Evolutionary conservation across 1,140 invertebrate genomes (phyloP).

Genomic region (Vanessa atalanta): DNA sequence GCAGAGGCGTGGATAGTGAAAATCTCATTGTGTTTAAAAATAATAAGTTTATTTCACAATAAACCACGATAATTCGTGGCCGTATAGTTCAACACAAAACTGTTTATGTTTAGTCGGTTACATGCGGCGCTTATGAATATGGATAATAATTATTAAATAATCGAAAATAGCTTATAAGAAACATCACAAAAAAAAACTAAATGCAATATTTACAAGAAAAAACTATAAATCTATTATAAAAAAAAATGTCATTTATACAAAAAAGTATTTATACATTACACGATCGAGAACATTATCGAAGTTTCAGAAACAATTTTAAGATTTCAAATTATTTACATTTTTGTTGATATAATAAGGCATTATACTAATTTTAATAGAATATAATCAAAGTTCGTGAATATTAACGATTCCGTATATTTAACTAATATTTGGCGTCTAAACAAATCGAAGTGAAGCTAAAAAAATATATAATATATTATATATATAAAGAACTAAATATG

Average conservation of each 20-base stretch:
- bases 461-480: constrained; percentile 7
- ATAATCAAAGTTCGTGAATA: constrained; percentile 21
- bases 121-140: constrained; percentile 61
- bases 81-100: constrained; percentile 68
- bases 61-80: constrained; percentile 51
- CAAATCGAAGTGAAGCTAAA: constrained; percentile 47
- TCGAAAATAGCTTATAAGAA: constrained; percentile 56
- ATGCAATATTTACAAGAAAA: constrained; percentile 77
- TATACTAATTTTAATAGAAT: constrained; percentile 29
- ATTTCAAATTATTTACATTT: constrained; percentile 55
- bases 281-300: constrained; percentile 52
- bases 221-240: constrained; percentile 49
- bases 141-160: constrained; percentile 47
- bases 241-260: constrained; percentile 47
- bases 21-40: constrained; percentile 63
- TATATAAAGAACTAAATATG: constrained; percentile 54
- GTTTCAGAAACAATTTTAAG: constrained; percentile 47
- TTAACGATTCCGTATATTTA: constrained; percentile 47
- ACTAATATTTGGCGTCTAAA: constrained; percentile 76
- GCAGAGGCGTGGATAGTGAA: constrained; percentile 33
- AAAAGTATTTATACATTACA: constrained; percentile 43
- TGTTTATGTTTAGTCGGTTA: constrained; percentile 65
- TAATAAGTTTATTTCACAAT: constrained; percentile 75
- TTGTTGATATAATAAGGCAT: constrained; percentile 3
- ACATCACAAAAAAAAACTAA: constrained; percentile 70